Conservation (phyloP, 2,113 vertebrate genomes). For the Gymnorhina tibicen region DNA sequence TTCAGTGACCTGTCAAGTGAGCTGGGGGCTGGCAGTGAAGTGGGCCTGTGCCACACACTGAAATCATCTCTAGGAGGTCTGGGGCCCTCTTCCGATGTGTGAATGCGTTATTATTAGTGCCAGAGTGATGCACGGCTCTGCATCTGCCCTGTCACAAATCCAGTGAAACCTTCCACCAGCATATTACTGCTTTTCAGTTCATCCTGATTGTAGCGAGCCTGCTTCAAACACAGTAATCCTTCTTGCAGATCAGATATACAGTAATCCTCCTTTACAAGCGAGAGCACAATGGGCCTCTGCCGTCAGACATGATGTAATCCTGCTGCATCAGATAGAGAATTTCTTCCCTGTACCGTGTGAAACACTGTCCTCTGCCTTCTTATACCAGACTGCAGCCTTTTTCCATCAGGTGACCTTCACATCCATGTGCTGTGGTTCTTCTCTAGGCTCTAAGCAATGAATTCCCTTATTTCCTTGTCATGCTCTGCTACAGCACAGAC, state of each 20-base stretch:
- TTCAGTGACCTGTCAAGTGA: background rate
- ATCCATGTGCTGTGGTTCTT: background rate
- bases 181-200: background rate
- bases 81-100: rapidly evolving
- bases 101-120: background rate
- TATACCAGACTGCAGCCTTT: background rate
- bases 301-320: constrained; percentile 54
- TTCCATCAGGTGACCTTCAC: background rate
- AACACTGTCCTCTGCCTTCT: background rate
- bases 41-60: rapidly evolving
- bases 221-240: constrained; percentile 54
- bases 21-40: background rate
- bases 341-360: background rate
- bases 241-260: constrained; percentile 46
- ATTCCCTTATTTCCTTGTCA: background rate
- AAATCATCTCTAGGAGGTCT: background rate
- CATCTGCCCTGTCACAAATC: background rate
- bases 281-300: constrained; percentile 48
- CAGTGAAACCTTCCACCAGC: background rate
- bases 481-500: background rate
- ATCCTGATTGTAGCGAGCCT: background rate
- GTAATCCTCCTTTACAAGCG: constrained; percentile 55
- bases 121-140: background rate
- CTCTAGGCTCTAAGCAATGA: background rate
- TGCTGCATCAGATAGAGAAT: background rate